Evolutionary conservation across 2,888 invertebrate species (phyloP).

Genomic region (Zygaena filipendulae): DNA sequence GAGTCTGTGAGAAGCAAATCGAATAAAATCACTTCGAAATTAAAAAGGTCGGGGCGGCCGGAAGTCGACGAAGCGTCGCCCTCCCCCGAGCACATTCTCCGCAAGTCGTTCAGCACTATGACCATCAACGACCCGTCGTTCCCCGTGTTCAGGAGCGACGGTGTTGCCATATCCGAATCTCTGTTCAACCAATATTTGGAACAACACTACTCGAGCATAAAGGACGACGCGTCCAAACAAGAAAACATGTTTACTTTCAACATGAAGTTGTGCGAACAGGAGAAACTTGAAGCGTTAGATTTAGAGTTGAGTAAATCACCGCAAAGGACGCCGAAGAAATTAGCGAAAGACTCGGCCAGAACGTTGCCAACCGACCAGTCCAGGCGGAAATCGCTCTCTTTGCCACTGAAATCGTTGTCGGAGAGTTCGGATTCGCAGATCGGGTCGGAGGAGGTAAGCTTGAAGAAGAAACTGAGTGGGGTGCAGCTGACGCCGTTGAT

Average conservation of each 20-base stretch:
- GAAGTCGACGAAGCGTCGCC: slow-evolving; percentile 28
- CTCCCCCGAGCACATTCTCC: slow-evolving; percentile 35
- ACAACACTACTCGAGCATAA: slow-evolving; percentile 71
- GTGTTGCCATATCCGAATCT: slow-evolving; percentile 77
- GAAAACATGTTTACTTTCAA: slow-evolving; percentile 53
- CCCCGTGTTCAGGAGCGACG: slow-evolving; percentile 80
- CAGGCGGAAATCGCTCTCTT: slow-evolving; percentile 69
- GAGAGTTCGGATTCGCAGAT: slow-evolving; percentile 46
- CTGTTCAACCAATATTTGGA: slow-evolving; percentile 77
- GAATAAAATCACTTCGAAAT: slow-evolving; percentile 65
- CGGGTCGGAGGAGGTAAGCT: slow-evolving; percentile 36
- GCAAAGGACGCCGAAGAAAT: slow-evolving; percentile 51
- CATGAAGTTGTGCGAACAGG: slow-evolving; percentile 42
- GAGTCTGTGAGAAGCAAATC: slow-evolving; percentile 69
- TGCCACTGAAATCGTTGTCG: slow-evolving; percentile 78
- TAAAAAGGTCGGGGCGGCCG: slow-evolving; percentile 34
- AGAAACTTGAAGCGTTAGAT: slow-evolving; percentile 61
- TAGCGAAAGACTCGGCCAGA: slow-evolving; percentile 38
- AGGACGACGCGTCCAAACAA: slow-evolving; percentile 45
- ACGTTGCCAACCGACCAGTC: slow-evolving; percentile 42
- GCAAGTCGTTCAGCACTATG: slow-evolving; percentile 61
- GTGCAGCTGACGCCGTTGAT: slow-evolving; percentile 83
- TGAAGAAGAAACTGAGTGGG: slow-evolving; percentile 70
- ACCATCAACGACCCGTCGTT: slow-evolving; percentile 84
- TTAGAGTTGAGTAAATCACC: slow-evolving; percentile 51